Percentiles rank a stretch among this genome's conserved stretches.
Evolutionary conservation across 2,888 invertebrate genomes (phyloP).

Genomic region (Tipula helvola): DNA sequence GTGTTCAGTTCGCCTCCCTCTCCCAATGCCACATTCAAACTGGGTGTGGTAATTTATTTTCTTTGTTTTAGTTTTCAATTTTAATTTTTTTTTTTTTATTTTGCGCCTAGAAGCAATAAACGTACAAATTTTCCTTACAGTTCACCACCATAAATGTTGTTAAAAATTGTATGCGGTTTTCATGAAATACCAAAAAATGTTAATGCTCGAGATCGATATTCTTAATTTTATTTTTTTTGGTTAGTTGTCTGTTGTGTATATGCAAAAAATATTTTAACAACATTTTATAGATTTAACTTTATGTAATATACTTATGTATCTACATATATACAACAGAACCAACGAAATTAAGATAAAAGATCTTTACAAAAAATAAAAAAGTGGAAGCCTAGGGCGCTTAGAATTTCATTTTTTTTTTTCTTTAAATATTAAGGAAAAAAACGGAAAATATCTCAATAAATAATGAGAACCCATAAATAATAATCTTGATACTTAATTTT

Average conservation of each 20-base stretch:
- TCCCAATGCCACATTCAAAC: neutral
- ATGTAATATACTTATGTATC: neutral
- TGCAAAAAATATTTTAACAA: neutral
- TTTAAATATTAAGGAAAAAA: too few relatives aligned
- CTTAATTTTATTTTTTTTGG: neutral
- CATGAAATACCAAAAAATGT: neutral
- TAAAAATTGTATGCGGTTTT: neutral
- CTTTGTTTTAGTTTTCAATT: neutral
- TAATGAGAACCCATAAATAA: slow-evolving; percentile 15
- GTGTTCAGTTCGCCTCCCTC: neutral
- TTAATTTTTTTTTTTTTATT: neutral
- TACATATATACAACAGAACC: neutral
- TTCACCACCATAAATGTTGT: neutral
- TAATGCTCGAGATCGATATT: neutral
- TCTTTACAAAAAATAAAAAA: neutral
- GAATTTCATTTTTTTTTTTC: slow-evolving; percentile 9
- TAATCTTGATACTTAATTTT: slow-evolving; percentile 12
- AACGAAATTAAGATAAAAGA: neutral
- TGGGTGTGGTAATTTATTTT: neutral
- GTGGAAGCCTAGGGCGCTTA: slow-evolving; percentile 14
- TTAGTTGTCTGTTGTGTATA: neutral
- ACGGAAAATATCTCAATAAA: slow-evolving; percentile 17
- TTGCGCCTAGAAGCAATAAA: slow-evolving; percentile 8
- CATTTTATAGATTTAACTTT: neutral
- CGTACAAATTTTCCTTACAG: neutral